Evolutionary conservation across 2,113 vertebrate genomes (phyloP).

Genomic region (Rhea americana): DNA sequence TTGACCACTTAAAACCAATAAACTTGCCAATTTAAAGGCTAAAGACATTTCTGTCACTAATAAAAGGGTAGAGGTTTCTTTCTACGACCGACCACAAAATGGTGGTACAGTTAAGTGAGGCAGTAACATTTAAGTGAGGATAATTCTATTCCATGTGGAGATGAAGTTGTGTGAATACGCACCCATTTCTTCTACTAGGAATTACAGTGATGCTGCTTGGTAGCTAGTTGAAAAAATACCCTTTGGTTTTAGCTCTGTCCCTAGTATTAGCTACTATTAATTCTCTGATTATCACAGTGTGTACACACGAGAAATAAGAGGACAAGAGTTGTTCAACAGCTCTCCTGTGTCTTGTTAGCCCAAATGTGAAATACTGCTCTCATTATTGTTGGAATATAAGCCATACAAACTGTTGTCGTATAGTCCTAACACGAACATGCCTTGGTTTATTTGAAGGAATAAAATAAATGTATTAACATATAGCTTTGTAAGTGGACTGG

Average conservation of each 20-base stretch:
- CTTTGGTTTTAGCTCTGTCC: background rate
- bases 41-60: background rate
- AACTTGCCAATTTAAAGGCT: background rate
- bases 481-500: background rate
- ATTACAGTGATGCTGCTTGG: background rate
- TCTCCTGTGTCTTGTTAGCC: constrained; percentile 36
- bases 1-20: background rate
- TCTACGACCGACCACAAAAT: background rate
- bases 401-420: background rate
- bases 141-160: background rate
- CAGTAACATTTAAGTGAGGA: accelerated
- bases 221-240: background rate
- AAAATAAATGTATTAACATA: background rate
- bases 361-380: constrained; percentile 21
- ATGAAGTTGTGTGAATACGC: background rate
- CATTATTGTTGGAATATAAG: background rate
- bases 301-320: background rate
- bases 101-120: background rate
- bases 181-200: background rate
- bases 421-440: background rate
- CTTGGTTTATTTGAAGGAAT: background rate
- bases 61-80: background rate
- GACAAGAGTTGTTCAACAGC: background rate
- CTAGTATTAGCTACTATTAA: background rate
- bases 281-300: background rate